phyloP scores from a whole-genome alignment of 35 echinoderm and acorn worm genomes.

The Heliocidaris erythrogramma region DNA sequence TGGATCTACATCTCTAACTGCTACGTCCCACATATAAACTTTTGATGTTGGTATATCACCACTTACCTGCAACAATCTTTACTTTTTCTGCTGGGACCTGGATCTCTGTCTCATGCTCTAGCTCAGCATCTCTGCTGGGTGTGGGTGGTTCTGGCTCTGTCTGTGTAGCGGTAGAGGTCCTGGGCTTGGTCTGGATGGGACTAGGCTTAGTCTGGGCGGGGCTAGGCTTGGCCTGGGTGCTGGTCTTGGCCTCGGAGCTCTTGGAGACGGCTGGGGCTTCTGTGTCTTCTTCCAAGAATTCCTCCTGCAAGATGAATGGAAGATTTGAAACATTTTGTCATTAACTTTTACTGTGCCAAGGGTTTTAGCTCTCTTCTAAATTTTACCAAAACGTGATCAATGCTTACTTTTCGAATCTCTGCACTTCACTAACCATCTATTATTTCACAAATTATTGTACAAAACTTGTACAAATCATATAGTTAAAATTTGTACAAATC shows the following conservation, averaged over 20 bases:
- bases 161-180: slow-evolving; percentile 21
- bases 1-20: background rate
- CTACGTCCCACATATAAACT: background rate
- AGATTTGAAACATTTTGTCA: background rate
- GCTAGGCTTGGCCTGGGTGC: slow-evolving; percentile 26
- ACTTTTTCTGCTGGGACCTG: slow-evolving; percentile 38
- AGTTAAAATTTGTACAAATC: too few relatives aligned
- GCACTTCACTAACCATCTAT: too few relatives aligned
- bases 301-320: background rate
- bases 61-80: slow-evolving; percentile 61
- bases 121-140: background rate
- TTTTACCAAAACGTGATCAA: too few relatives aligned
- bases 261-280: slow-evolving; percentile 4
- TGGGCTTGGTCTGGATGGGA: slow-evolving; percentile 31
- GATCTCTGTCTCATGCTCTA: slow-evolving; percentile 53
- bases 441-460: too few relatives aligned
- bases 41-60: background rate
- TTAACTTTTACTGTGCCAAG: too few relatives aligned
- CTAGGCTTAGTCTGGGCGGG: background rate
- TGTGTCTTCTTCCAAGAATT: background rate
- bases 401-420: too few relatives aligned
- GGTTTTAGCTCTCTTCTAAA: too few relatives aligned
- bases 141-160: slow-evolving; percentile 33
- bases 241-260: slow-evolving; percentile 22
- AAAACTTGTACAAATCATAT: too few relatives aligned